Evolutionary conservation across 2,113 vertebrate species (phyloP).

Genomic region (Platysteira castanea): DNA sequence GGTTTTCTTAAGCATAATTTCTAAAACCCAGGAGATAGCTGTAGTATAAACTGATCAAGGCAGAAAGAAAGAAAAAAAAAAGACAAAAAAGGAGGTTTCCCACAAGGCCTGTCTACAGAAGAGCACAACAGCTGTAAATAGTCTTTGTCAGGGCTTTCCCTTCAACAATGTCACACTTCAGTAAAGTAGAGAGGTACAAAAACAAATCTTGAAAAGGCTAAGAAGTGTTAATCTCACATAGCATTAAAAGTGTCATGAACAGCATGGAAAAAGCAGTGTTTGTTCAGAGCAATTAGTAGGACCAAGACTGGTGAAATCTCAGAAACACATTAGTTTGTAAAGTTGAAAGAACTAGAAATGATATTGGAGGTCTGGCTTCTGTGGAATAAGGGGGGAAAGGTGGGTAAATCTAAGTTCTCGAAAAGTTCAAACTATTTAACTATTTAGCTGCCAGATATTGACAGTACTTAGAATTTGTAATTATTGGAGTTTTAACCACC

Average conservation of each 20-base stretch:
- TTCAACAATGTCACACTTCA: not conserved
- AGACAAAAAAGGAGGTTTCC: not conserved
- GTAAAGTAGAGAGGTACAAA: not conserved
- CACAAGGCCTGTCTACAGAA: not conserved
- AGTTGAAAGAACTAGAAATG: not conserved
- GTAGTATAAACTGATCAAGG: not conserved
- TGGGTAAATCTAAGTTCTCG: not conserved
- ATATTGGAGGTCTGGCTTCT: not conserved
- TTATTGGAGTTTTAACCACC: not conserved
- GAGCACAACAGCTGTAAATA: not conserved
- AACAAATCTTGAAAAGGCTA: not conserved
- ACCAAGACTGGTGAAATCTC: not conserved
- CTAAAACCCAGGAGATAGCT: not conserved
- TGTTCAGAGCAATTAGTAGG: not conserved
- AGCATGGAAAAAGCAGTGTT: not conserved
- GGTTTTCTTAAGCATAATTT: not conserved
- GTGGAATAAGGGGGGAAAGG: not conserved
- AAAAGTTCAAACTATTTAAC: not conserved
- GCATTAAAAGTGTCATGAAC: not conserved
- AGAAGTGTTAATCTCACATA: slow-evolving; percentile 1
- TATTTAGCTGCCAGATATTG: not conserved
- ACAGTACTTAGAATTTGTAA: not conserved
- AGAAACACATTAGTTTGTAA: not conserved
- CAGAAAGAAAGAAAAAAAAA: not conserved
- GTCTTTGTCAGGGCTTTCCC: not conserved